Conservation (phyloP, 2,113 vertebrate species). For the Potamarius usumacintae region DNA sequence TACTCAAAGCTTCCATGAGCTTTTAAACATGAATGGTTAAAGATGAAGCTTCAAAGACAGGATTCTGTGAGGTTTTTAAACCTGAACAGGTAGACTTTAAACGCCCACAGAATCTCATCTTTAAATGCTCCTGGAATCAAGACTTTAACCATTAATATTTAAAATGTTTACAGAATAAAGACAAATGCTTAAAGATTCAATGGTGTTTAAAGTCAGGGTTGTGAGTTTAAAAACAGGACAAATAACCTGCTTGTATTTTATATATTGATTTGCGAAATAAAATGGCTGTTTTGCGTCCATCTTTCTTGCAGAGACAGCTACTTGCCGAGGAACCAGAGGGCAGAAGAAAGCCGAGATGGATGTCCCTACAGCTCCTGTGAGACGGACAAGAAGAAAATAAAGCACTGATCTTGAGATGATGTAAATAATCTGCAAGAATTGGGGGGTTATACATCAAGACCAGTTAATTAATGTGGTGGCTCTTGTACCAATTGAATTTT, state of each 20-base stretch:
- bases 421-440: slow-evolving; percentile 41
- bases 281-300: background rate
- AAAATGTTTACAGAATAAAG: no score
- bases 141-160: no score
- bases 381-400: slow-evolving; percentile 53
- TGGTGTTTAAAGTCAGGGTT: background rate
- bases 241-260: no score
- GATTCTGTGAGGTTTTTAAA: background rate
- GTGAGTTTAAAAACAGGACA: no score
- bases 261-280: background rate
- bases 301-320: slow-evolving; percentile 4
- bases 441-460: slow-evolving; percentile 7
- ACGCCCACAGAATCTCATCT: no score
- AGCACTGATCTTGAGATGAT: slow-evolving; percentile 46
- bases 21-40: background rate
- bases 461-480: background rate
- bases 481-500: background rate
- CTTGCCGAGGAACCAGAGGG: slow-evolving; percentile 32
- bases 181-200: no score
- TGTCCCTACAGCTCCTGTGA: slow-evolving; percentile 31
- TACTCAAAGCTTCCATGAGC: no score
- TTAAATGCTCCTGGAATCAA: no score
- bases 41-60: background rate
- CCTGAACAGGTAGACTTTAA: no score
- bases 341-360: slow-evolving; percentile 26